Evolutionary conservation across 2,797 vertebrate species (phyloP).

Genomic region (Loris lydekkerianus): DNA sequence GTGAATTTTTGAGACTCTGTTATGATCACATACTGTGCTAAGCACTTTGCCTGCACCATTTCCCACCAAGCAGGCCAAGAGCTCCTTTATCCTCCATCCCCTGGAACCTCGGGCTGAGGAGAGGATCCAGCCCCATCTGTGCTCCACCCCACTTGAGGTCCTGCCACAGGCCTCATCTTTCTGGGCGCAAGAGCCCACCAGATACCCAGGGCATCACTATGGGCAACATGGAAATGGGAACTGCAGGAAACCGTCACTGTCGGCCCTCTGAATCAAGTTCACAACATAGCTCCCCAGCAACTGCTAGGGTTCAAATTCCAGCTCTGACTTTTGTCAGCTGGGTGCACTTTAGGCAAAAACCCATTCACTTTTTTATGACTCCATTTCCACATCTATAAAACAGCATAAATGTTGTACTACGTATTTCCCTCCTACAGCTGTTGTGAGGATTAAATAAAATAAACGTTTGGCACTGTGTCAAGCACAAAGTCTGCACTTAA

Average conservation of each 20-base stretch:
- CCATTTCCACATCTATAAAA: not conserved
- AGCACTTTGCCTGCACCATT: conserved; percentile 33
- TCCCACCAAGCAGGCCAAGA: conserved; percentile 31
- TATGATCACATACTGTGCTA: conserved; percentile 41
- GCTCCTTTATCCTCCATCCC: not conserved
- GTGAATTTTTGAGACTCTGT: not conserved
- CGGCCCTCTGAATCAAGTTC: not conserved
- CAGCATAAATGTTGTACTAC: not conserved
- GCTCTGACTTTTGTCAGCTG: not conserved
- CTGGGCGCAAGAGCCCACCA: not conserved
- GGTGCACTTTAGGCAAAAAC: not conserved
- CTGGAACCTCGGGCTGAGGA: not conserved
- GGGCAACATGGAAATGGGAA: accelerated
- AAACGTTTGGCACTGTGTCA: not conserved
- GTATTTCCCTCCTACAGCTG: not conserved
- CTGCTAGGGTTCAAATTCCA: conserved; percentile 2
- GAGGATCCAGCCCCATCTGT: not conserved
- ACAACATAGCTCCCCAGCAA: not conserved
- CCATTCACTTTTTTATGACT: not conserved
- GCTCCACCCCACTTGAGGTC: not conserved
- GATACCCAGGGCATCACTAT: not conserved
- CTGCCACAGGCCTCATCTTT: not conserved
- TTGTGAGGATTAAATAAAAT: not conserved
- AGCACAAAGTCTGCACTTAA: not conserved
- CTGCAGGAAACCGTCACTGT: not conserved